A percentile compares a stretch with the other conserved stretches of the same genome.
Evolutionary conservation across 2,888 invertebrate species (phyloP).

Genomic region (Brenthis ino): DNA sequence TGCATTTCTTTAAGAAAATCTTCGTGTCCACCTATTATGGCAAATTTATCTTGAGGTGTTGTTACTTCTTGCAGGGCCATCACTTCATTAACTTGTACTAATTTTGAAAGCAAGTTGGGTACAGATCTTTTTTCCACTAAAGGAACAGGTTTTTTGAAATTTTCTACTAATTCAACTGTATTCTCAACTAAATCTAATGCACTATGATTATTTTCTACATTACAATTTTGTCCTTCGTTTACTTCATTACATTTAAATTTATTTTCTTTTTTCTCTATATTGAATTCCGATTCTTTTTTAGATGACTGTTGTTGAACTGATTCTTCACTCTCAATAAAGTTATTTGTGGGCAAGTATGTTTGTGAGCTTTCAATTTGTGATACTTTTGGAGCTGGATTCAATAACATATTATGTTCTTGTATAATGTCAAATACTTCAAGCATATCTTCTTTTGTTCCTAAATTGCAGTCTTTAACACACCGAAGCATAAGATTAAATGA

Average conservation of each 20-base stretch:
- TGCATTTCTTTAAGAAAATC: slow-evolving; percentile 91
- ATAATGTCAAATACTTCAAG: slow-evolving; percentile 72
- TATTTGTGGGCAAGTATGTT: slow-evolving; percentile 20
- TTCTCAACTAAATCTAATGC: slow-evolving; percentile 2
- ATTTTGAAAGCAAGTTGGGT: slow-evolving; percentile 85
- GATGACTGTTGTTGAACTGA: background rate
- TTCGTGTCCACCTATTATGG: slow-evolving; percentile 89
- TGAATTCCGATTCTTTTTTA: slow-evolving; percentile 3
- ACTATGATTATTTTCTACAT: background rate
- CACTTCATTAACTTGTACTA: slow-evolving; percentile 84
- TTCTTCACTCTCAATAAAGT: background rate
- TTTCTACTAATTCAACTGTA: slow-evolving; percentile 34
- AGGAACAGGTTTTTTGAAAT: slow-evolving; percentile 28
- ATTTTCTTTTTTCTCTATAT: background rate
- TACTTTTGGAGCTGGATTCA: slow-evolving; percentile 38
- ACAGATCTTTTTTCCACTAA: slow-evolving; percentile 50
- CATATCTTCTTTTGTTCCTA: slow-evolving; percentile 85
- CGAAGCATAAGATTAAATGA: slow-evolving; percentile 92
- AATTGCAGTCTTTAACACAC: slow-evolving; percentile 90
- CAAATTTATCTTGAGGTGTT: slow-evolving; percentile 85
- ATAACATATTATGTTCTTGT: slow-evolving; percentile 49
- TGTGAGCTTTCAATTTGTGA: slow-evolving; percentile 38
- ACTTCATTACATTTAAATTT: background rate
- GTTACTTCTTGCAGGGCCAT: slow-evolving; percentile 82
- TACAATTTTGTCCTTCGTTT: background rate